Evolutionary conservation across 2,797 vertebrate genomes (phyloP).

Genomic region (Sebastolobus alascanus): DNA sequence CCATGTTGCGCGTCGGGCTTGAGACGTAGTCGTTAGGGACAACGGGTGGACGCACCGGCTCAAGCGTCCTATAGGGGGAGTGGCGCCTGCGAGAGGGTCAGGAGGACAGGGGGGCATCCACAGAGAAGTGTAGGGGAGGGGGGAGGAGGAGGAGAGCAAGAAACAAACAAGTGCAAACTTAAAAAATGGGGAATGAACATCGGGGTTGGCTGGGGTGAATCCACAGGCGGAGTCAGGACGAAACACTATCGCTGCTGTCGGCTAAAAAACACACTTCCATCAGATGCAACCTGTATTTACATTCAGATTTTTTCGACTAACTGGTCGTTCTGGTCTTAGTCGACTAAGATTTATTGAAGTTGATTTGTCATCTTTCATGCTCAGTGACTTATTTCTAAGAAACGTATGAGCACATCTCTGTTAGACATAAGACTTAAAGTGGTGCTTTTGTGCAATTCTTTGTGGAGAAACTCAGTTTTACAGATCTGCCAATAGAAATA

Average conservation of each 20-base stretch:
- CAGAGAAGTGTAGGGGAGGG: slow-evolving; percentile 67
- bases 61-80: slow-evolving; percentile 98
- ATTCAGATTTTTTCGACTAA: background rate
- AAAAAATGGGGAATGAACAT: slow-evolving; percentile 74
- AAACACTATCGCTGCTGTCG: slow-evolving; percentile 5
- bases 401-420: too few species aligned
- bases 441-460: too few species aligned
- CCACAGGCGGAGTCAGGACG: slow-evolving; percentile 38
- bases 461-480: too few species aligned
- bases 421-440: too few species aligned
- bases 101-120: slow-evolving; percentile 70
- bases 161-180: slow-evolving; percentile 84
- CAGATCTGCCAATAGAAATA: too few species aligned
- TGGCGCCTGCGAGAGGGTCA: slow-evolving; percentile 92
- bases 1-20: slow-evolving; percentile 97
- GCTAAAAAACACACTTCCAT: background rate
- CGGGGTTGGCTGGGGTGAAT: slow-evolving; percentile 41
- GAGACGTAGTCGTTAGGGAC: slow-evolving; percentile 99
- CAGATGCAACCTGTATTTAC: background rate
- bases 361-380: too few species aligned
- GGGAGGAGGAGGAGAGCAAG: slow-evolving; percentile 59
- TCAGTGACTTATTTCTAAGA: too few species aligned
- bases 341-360: too few species aligned
- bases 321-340: too few species aligned
- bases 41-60: slow-evolving; percentile 98